A percentile compares a stretch with the other conserved stretches of the same genome.
Conservation (phyloP, 2,888 invertebrate species). For the Nebria salina region DNA sequence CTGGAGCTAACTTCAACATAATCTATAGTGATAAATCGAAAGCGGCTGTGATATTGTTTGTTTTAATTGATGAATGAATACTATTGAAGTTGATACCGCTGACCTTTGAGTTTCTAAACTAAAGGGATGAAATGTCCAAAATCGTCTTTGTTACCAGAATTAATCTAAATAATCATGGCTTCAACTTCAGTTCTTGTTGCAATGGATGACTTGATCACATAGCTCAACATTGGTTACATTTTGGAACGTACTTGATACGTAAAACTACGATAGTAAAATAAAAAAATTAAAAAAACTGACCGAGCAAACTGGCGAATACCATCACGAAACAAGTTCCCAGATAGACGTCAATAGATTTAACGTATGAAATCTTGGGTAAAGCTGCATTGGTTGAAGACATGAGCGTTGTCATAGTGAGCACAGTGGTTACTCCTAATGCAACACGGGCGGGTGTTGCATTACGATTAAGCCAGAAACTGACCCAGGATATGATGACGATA, state of each 20-base stretch:
- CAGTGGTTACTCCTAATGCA: constrained; percentile 93
- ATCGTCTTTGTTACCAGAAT: background rate
- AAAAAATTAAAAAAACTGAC: constrained; percentile 66
- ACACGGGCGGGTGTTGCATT: constrained; percentile 95
- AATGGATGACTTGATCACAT: background rate
- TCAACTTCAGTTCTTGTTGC: background rate
- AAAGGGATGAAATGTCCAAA: background rate
- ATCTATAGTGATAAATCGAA: background rate
- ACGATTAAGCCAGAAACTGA: constrained; percentile 95
- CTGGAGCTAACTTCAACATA: constrained; percentile 1
- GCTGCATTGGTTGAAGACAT: constrained; percentile 97
- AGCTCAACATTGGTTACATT: background rate
- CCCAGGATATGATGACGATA: constrained; percentile 97
- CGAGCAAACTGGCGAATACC: constrained; percentile 97
- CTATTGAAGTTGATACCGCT: background rate
- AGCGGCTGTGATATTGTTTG: background rate
- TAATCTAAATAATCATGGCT: background rate
- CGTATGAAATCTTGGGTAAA: constrained; percentile 97
- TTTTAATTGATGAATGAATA: background rate
- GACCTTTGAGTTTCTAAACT: background rate
- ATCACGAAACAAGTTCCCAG: constrained; percentile 98
- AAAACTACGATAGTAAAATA: constrained; percentile 19
- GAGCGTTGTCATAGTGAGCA: constrained; percentile 96
- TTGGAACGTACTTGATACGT: background rate
- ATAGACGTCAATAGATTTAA: constrained; percentile 97